Conservation (phyloP, 1,140 invertebrate genomes). For the Aphaenogaster floridana region DNA sequence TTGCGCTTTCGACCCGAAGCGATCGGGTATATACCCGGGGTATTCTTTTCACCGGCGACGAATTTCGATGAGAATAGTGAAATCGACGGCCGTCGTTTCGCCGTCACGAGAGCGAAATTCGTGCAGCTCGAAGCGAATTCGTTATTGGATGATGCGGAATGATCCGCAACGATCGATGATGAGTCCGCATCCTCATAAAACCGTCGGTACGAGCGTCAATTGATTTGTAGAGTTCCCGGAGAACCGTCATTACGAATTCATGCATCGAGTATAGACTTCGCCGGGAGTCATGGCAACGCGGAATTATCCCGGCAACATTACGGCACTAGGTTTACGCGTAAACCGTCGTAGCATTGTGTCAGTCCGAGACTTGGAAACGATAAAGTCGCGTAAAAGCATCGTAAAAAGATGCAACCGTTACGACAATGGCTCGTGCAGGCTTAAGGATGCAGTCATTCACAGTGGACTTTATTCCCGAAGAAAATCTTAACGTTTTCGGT, state of each 20-base stretch:
- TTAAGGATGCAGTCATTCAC: constrained; percentile 39
- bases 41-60: constrained; percentile 53
- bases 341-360: constrained; percentile 48
- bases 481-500: constrained; percentile 18
- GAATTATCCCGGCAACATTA: constrained; percentile 57
- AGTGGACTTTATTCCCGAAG: constrained; percentile 10
- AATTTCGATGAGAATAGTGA: constrained; percentile 63
- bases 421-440: constrained; percentile 27
- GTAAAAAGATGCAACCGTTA: constrained; percentile 63
- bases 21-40: constrained; percentile 13
- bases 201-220: constrained; percentile 4
- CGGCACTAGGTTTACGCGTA: constrained; percentile 60
- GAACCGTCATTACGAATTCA: constrained; percentile 51
- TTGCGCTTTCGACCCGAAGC: constrained; percentile 24
- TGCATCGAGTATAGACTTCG: constrained; percentile 35
- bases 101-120: constrained; percentile 45
- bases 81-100: constrained; percentile 41
- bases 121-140: not conserved
- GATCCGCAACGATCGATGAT: constrained; percentile 19
- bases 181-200: not conserved
- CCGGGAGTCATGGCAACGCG: constrained; percentile 24
- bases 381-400: constrained; percentile 70
- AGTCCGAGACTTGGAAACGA: constrained; percentile 50
- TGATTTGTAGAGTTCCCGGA: constrained; percentile 45
- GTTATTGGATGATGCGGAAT: not conserved